Percentiles rank a stretch among this genome's conserved stretches.
These are phyloP conservation scores for Emys orbicularis DNA, from an alignment of 2,797 vertebrate genomes.

Conservation along the genomic window DNA sequence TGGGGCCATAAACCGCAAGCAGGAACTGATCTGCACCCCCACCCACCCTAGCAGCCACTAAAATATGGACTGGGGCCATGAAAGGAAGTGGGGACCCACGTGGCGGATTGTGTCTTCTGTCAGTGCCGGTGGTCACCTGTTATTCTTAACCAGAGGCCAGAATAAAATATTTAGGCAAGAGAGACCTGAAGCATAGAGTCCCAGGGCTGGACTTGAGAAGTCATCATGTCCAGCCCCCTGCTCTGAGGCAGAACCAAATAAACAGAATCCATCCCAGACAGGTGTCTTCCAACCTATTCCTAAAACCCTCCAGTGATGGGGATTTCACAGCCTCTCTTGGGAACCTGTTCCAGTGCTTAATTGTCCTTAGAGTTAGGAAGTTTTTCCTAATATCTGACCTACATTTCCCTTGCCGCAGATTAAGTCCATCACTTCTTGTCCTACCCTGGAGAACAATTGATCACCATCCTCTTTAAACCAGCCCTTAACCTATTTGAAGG, in stretches of 20 bases:
- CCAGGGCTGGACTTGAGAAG: background rate
- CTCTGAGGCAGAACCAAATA: no score
- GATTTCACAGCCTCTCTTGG: background rate
- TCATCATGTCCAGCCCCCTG: background rate
- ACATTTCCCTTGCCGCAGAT: background rate
- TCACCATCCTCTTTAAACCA: background rate
- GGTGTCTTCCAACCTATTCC: background rate
- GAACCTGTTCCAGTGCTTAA: background rate
- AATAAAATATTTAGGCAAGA: background rate
- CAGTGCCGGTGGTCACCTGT: background rate
- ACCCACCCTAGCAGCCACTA: background rate
- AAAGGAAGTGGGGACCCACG: background rate
- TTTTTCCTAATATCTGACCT: background rate
- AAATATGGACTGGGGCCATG: background rate
- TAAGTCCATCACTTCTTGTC: background rate
- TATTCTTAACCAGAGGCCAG: background rate
- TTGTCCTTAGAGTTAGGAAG: background rate
- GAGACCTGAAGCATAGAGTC: background rate
- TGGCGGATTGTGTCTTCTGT: background rate
- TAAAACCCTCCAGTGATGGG: background rate
- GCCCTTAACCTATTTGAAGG: background rate
- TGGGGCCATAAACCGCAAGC: conserved; percentile 81
- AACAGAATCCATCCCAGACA: no score
- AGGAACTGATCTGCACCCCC: background rate
- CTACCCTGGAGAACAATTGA: background rate